A percentile compares a stretch with the other conserved stretches of the same genome.
phyloP scores from a whole-genome alignment of 2,797 vertebrate species.

The Odontamblyopus rebecca region DNA sequence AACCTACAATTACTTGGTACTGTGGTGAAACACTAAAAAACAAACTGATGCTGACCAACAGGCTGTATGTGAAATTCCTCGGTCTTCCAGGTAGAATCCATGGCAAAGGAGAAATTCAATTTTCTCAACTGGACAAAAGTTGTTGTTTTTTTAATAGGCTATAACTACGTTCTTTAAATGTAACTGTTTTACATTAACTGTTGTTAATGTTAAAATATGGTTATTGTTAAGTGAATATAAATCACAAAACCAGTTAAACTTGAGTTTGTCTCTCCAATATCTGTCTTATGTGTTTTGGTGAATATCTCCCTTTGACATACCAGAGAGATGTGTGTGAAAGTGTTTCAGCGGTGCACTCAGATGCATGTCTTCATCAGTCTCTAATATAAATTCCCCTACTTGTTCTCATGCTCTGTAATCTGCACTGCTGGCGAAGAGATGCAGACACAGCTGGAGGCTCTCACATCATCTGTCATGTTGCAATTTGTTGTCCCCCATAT shows the following conservation, averaged over 20 bases:
- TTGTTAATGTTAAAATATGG: not conserved
- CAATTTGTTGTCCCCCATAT: conserved; percentile 46
- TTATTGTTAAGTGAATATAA: not conserved
- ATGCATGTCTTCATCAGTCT: conserved; percentile 59
- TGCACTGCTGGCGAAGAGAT: conserved; percentile 60
- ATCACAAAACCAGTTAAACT: not conserved
- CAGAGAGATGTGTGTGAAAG: conserved; percentile 31
- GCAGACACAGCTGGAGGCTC: conserved; percentile 73
- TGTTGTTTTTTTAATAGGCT: too few relatives aligned
- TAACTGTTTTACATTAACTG: not conserved
- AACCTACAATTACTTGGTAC: not conserved
- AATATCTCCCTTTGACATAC: conserved; percentile 28
- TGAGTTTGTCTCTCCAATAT: not conserved
- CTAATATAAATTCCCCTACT: conserved; percentile 52
- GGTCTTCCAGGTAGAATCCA: too few relatives aligned
- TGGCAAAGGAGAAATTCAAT: too few relatives aligned
- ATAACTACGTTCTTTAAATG: not conserved
- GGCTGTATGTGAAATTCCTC: too few relatives aligned
- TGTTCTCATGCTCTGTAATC: conserved; percentile 72
- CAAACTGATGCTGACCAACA: too few relatives aligned
- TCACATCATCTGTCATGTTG: conserved; percentile 66
- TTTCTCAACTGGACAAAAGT: too few relatives aligned
- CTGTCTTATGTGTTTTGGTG: not conserved
- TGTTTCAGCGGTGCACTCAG: conserved; percentile 33
- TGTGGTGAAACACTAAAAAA: not conserved